These are phyloP conservation scores for Cantharis rufa DNA, from an alignment of 2,888 invertebrate species.

Conservation along the genomic window DNA sequence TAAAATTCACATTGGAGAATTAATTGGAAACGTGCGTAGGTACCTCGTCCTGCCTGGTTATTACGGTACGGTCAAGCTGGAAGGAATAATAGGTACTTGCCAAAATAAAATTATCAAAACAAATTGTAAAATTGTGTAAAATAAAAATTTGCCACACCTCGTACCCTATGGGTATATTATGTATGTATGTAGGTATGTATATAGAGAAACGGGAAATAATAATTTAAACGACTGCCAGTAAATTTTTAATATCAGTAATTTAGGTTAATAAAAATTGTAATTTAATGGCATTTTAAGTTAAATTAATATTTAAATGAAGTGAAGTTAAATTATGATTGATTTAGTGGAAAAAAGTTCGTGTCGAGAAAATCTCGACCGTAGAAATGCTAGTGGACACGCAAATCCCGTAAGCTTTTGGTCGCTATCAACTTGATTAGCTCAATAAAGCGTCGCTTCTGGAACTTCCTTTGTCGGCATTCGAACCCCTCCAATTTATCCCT, in stretches of 20 bases:
- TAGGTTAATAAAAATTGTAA: background rate
- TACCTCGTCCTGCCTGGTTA: background rate
- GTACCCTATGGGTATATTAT: background rate
- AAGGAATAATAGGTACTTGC: background rate
- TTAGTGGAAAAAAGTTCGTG: conserved; percentile 3
- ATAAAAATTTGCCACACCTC: background rate
- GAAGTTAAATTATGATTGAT: background rate
- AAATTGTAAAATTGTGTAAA: background rate
- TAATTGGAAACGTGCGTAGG: no score
- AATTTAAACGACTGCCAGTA: background rate
- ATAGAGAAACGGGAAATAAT: background rate
- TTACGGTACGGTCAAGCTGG: background rate
- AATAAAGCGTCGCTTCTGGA: conserved; percentile 33
- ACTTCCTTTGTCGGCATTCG: conserved; percentile 29
- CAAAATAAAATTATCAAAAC: background rate
- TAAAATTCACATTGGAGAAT: background rate
- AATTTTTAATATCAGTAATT: background rate
- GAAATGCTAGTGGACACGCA: conserved; percentile 18
- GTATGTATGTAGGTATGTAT: no score
- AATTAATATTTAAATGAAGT: conserved; percentile 1
- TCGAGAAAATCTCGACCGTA: background rate
- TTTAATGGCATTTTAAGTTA: background rate
- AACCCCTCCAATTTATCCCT: conserved; percentile 21
- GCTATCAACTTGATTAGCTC: conserved; percentile 35
- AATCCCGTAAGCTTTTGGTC: conserved; percentile 10